These are phyloP conservation scores for Mormyrus iriodes DNA, from an alignment of 2,113 vertebrate species.

Conservation along the genomic window DNA sequence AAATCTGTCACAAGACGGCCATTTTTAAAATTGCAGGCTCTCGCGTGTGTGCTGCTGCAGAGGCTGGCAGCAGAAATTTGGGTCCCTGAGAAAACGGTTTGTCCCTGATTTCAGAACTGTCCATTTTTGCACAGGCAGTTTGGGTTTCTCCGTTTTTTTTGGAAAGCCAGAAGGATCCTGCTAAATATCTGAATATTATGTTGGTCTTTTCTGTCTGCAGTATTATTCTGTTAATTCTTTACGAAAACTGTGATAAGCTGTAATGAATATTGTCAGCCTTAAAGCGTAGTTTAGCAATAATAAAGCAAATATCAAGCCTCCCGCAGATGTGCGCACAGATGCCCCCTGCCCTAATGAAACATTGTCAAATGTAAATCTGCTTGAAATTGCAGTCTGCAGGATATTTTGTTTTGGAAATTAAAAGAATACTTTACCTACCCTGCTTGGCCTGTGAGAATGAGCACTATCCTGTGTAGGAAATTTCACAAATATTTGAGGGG, in stretches of 20 bases:
- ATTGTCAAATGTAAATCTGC: not conserved
- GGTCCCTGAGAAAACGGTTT: not conserved
- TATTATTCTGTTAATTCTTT: not conserved
- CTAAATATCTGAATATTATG: not conserved
- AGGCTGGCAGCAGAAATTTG: not conserved
- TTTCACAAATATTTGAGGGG: not conserved
- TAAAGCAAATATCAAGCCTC: not conserved
- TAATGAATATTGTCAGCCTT: not conserved
- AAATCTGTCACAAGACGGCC: not conserved
- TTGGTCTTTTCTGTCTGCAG: not conserved
- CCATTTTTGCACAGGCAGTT: not conserved
- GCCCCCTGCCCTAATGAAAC: not conserved
- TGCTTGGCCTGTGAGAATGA: not conserved
- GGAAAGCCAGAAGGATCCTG: not conserved
- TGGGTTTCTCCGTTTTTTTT: not conserved
- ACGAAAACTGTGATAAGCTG: not conserved
- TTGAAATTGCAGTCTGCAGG: not conserved
- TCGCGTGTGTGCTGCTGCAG: not conserved
- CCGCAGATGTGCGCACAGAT: not conserved
- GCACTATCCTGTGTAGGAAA: not conserved
- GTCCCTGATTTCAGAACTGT: not conserved
- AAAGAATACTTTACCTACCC: not conserved
- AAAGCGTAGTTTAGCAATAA: not conserved
- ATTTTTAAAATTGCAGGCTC: not conserved
- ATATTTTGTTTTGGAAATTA: not conserved